Evolutionary conservation across 2,113 vertebrate species (phyloP).

Genomic region (Arenaria interpres): DNA sequence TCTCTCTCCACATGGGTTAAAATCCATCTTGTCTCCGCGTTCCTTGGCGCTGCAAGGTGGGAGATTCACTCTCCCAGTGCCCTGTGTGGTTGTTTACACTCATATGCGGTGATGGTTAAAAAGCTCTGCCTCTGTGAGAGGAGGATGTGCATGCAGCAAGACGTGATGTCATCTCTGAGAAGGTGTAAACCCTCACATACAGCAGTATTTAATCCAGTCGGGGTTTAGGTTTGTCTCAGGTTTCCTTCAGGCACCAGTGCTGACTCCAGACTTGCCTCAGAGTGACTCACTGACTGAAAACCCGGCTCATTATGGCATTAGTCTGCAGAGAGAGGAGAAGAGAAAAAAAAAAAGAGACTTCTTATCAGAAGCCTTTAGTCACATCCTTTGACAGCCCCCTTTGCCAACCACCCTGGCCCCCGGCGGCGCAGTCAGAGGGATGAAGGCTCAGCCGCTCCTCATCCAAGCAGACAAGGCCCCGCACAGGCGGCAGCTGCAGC

Average conservation of each 20-base stretch:
- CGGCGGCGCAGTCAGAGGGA: not conserved
- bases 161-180: not conserved
- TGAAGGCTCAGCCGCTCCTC: not conserved
- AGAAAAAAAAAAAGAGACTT: not conserved
- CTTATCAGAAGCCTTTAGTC: not conserved
- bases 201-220: not conserved
- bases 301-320: not conserved
- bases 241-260: not conserved
- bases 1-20: not conserved
- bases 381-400: not conserved
- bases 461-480: fast-evolving
- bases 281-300: not conserved
- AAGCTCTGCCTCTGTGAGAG: not conserved
- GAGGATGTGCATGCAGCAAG: not conserved
- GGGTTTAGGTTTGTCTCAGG: not conserved
- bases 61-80: not conserved
- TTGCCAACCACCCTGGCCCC: not conserved
- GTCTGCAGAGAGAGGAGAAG: not conserved
- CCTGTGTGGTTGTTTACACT: not conserved
- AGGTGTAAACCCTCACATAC: not conserved
- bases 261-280: not conserved
- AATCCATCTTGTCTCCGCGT: not conserved
- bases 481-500: not conserved
- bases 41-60: not conserved
- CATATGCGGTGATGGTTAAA: not conserved